Evolutionary conservation across 2,797 vertebrate species (phyloP).

Genomic region (Cynodonichthys magdalenae): DNA sequence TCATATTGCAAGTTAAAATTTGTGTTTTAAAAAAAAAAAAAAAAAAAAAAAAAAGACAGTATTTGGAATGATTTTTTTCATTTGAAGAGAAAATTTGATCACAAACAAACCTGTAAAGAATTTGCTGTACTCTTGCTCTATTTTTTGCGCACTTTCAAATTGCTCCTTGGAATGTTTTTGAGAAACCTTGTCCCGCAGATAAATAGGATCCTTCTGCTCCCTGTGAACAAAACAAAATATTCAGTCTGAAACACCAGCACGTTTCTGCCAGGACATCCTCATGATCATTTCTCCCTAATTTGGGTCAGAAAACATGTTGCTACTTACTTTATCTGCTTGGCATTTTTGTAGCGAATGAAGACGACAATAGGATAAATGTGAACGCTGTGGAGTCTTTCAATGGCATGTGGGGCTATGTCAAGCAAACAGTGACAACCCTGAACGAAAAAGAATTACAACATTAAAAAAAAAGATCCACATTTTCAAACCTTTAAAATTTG

Average conservation of each 20-base stretch:
- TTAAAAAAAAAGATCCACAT: background rate
- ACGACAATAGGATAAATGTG: slow-evolving; percentile 97
- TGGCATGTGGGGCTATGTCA: slow-evolving; percentile 94
- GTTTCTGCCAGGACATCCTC: background rate
- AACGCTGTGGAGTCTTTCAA: slow-evolving; percentile 94
- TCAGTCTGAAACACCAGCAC: background rate
- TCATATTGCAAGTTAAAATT: too few relatives aligned
- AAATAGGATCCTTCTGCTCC: slow-evolving; percentile 95
- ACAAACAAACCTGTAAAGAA: slow-evolving; percentile 96
- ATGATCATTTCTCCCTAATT: slow-evolving; percentile 2
- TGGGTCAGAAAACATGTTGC: slow-evolving; percentile 4
- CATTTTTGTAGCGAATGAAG: slow-evolving; percentile 97
- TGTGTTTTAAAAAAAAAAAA: too few relatives aligned
- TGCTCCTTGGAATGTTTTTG: slow-evolving; percentile 99
- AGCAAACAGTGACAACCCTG: slow-evolving; percentile 97
- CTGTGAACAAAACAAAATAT: slow-evolving; percentile 61
- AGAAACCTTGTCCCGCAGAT: slow-evolving; percentile 96
- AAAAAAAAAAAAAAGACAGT: too few relatives aligned
- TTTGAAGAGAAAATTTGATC: background rate
- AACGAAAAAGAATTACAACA: background rate
- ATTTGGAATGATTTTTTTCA: background rate
- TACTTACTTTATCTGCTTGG: slow-evolving; percentile 98
- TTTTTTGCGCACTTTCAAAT: slow-evolving; percentile 94
- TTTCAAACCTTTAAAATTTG: background rate
- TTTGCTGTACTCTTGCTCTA: slow-evolving; percentile 96